Conservation (phyloP, 2,113 vertebrate species). For the Xyrauchen texanus region DNA sequence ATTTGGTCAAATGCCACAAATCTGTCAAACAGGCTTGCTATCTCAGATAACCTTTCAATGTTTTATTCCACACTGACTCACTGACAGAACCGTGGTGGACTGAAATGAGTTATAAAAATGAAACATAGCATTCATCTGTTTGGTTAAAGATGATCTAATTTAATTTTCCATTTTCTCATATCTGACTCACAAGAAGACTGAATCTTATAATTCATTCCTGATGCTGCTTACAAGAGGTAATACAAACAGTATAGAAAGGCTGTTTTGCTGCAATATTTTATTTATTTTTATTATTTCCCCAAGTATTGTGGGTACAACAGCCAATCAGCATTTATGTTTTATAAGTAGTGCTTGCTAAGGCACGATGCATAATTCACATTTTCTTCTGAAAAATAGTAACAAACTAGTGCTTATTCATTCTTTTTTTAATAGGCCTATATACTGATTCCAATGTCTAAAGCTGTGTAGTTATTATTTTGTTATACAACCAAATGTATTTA, state of each 20-base stretch:
- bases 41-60: conserved; percentile 18
- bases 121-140: conserved; percentile 27
- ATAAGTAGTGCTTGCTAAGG: too few relatives aligned
- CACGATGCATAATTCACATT: too few relatives aligned
- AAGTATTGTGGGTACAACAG: too few relatives aligned
- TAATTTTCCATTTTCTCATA: background rate
- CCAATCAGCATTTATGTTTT: too few relatives aligned
- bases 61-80: conserved; percentile 26
- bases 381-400: too few relatives aligned
- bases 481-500: too few relatives aligned
- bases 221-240: conserved; percentile 1
- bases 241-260: background rate
- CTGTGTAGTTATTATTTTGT: too few relatives aligned
- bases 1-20: conserved; percentile 32
- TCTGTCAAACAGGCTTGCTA: conserved; percentile 39
- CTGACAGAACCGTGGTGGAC: conserved; percentile 31
- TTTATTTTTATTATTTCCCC: too few relatives aligned
- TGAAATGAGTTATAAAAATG: background rate
- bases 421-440: too few relatives aligned
- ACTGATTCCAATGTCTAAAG: too few relatives aligned
- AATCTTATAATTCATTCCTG: conserved; percentile 5
- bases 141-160: conserved; percentile 27
- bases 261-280: background rate
- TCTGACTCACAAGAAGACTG: background rate
- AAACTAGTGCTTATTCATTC: too few relatives aligned